Evolutionary conservation across 2,113 vertebrate species (phyloP).

Genomic region (Desmodus rotundus): DNA sequence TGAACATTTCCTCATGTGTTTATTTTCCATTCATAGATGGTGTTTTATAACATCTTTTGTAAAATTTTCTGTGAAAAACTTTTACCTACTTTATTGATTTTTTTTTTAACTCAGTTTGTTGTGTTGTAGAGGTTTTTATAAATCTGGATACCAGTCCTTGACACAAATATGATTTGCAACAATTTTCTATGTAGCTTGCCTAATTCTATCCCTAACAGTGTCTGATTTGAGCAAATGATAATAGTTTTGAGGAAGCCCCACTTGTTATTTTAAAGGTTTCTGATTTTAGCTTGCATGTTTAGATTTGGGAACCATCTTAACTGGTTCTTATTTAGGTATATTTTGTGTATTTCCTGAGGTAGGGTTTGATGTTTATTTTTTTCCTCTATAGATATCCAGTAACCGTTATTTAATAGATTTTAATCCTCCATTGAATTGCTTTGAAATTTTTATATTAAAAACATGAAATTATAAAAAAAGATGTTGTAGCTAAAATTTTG

Average conservation of each 20-base stretch:
- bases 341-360: not conserved
- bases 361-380: not conserved
- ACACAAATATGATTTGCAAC: not conserved
- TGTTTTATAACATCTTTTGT: not conserved
- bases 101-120: not conserved
- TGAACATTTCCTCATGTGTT: not conserved
- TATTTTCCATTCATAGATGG: not conserved
- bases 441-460: not conserved
- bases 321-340: not conserved
- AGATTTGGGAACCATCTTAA: not conserved
- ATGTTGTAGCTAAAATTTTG: not conserved
- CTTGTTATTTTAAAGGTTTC: not conserved
- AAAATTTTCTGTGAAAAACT: not conserved
- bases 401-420: not conserved
- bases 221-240: not conserved
- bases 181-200: not conserved
- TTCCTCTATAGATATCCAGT: not conserved
- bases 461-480: not conserved
- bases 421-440: not conserved
- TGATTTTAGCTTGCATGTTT: not conserved
- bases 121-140: not conserved
- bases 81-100: not conserved
- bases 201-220: not conserved
- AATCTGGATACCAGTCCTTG: not conserved
- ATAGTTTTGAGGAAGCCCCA: not conserved